Conservation (phyloP, 2,113 vertebrate species). For the Clarias macrocephalus region DNA sequence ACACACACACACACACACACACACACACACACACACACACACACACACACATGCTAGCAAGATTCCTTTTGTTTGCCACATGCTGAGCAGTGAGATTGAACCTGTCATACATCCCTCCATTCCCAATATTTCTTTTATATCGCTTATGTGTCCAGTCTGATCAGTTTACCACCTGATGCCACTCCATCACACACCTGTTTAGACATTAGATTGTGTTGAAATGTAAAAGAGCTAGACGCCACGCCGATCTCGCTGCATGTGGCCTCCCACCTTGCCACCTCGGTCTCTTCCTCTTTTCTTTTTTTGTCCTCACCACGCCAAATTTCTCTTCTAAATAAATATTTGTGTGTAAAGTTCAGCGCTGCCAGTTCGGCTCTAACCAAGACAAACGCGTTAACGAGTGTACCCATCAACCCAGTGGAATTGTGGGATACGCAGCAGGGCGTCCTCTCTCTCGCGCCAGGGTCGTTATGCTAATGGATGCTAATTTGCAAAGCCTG, state of each 20-base stretch:
- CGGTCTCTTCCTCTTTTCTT: neutral
- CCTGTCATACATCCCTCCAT: neutral
- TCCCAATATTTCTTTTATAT: neutral
- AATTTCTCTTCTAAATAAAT: slow-evolving; percentile 76
- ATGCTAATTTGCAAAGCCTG: slow-evolving; percentile 76
- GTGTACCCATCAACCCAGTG: slow-evolving; percentile 70
- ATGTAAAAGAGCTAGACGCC: neutral
- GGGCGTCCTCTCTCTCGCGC: slow-evolving; percentile 66
- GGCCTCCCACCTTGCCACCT: neutral
- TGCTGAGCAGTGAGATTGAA: neutral
- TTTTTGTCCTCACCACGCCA: slow-evolving; percentile 17
- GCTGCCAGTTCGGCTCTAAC: slow-evolving; percentile 80
- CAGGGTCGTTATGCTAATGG: slow-evolving; percentile 80
- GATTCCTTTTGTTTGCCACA: neutral
- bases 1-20: too few relatives aligned
- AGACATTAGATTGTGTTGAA: neutral
- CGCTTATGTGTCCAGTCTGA: neutral
- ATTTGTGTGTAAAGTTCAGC: slow-evolving; percentile 77
- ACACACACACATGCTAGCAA: neutral
- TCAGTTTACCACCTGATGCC: slow-evolving; percentile 9
- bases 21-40: slow-evolving; percentile 7
- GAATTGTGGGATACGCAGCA: slow-evolving; percentile 63
- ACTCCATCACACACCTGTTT: slow-evolving; percentile 26
- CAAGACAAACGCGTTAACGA: slow-evolving; percentile 82
- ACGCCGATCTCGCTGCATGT: neutral